Evolutionary conservation across 2,888 invertebrate species (phyloP).

Genomic region (Clitarchus hookeri): DNA sequence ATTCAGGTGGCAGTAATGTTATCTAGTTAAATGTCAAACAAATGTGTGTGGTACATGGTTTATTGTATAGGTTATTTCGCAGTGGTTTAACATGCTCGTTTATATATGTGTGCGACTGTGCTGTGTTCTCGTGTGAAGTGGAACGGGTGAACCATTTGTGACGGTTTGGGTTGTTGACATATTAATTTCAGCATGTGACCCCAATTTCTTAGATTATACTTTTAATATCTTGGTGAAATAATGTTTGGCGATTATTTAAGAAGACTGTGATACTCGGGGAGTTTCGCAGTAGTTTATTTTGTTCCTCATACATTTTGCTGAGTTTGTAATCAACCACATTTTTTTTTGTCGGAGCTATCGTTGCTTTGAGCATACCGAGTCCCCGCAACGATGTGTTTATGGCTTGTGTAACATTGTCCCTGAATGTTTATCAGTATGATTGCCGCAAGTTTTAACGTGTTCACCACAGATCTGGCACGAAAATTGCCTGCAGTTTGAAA

Average conservation of each 20-base stretch:
- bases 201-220: conserved; percentile 48
- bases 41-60: background rate
- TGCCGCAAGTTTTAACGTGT: background rate
- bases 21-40: conserved; percentile 21
- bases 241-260: background rate
- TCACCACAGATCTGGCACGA: background rate
- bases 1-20: background rate
- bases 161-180: background rate
- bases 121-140: background rate
- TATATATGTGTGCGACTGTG: background rate
- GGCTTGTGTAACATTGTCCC: background rate
- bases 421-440: background rate
- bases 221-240: conserved; percentile 29
- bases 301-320: background rate
- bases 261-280: background rate
- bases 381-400: background rate
- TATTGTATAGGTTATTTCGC: background rate
- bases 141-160: background rate
- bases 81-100: background rate
- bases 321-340: background rate
- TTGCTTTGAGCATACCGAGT: background rate
- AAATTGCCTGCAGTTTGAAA: conserved; percentile 12
- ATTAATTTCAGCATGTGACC: conserved; percentile 57
- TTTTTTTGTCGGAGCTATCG: background rate
- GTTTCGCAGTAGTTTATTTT: background rate